Percentiles rank a stretch among this genome's conserved stretches.
phyloP scores from a whole-genome alignment of 1,140 invertebrate genomes.

The Drosophila grimshawi region DNA sequence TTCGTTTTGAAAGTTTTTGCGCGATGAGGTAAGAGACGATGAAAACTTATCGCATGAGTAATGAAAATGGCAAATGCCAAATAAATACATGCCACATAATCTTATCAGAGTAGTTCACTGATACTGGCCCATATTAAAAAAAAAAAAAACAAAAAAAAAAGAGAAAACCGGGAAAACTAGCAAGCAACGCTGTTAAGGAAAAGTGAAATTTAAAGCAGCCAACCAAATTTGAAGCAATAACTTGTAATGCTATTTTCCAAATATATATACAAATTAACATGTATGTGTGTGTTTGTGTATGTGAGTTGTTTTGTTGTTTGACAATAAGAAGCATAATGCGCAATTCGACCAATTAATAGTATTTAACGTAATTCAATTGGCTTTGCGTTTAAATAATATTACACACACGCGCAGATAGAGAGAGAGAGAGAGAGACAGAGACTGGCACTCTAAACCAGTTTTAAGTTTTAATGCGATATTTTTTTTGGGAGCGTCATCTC shows the following conservation, averaged over 20 bases:
- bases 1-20: slow-evolving; percentile 8
- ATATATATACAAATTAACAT: slow-evolving; percentile 1
- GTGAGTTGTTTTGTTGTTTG: slow-evolving; percentile 19
- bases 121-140: slow-evolving; percentile 2
- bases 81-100: slow-evolving; percentile 16
- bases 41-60: slow-evolving; percentile 13
- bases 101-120: slow-evolving; percentile 32
- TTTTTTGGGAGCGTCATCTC: slow-evolving; percentile 47
- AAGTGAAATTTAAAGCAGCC: slow-evolving; percentile 66
- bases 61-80: slow-evolving; percentile 25
- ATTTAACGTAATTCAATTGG: slow-evolving; percentile 21
- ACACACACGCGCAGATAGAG: slow-evolving; percentile 6
- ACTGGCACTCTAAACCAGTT: slow-evolving; percentile 51
- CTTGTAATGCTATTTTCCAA: slow-evolving; percentile 33
- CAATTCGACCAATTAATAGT: slow-evolving; percentile 35
- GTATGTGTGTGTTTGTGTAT: background rate
- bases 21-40: slow-evolving; percentile 33
- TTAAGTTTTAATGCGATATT: slow-evolving; percentile 64
- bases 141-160: slow-evolving; percentile 26
- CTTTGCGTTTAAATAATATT: slow-evolving; percentile 11
- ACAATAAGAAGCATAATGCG: slow-evolving; percentile 40
- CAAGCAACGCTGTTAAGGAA: slow-evolving; percentile 28
- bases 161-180: slow-evolving; percentile 40
- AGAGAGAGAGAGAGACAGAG: slow-evolving; percentile 41
- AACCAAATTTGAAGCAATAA: slow-evolving; percentile 24